Base-by-base conservation (phyloP, 2,797 vertebrate species). In the Pogoniulus pusillus region DNA sequence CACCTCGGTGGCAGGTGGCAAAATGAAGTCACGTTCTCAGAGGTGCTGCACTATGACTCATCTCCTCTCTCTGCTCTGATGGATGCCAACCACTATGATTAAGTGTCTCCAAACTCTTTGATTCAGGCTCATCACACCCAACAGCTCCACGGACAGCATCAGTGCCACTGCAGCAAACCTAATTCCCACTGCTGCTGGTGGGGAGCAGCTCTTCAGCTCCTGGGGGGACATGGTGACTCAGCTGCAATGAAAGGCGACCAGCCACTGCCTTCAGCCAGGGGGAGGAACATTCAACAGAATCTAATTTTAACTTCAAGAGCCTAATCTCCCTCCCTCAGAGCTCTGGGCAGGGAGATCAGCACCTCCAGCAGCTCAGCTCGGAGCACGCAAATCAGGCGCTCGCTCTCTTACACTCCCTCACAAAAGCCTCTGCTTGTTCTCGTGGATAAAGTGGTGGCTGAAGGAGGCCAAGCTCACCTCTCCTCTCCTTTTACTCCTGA, bases 221-320 rank as follows among this genome's bases (percentile, higher is more conserved):
- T 4, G 5, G 47, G 62, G 90, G 66, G 81, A 81, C 41, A 2
- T 63, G 0, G 15, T 76, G 90, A 89, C 35, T 85, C 80, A 81
- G 83, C 81, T 84, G 82, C 68, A 84, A 80, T 1, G n/a, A 47
- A 43, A 84, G 1, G 6, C 17, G n/a, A 6, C 60, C 58, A 64
- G 41, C 30, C 9, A 0, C 86, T 90, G 92, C 81, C 75, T 88
- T 76, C 84, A 92, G 84, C 89, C 82, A 30, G 87, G 45, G 65
- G 76, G 51, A 89, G 73, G 89, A 94, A 96, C 72, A 89, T 51
- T 74, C 89, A 79, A 54, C 71, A 62, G 43, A 93, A 74, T 41
- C 85, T 85, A 80, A 94, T 94, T 95, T 92, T 80, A 93, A 91
- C 87, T 92, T 91, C 51, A 80, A 82, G 76, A 87, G 82, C 62